Percentiles rank a stretch among this genome's conserved stretches.
These are phyloP conservation scores for Coelopa pilipes DNA, from an alignment of 2,888 invertebrate genomes.

Conservation along the genomic window DNA sequence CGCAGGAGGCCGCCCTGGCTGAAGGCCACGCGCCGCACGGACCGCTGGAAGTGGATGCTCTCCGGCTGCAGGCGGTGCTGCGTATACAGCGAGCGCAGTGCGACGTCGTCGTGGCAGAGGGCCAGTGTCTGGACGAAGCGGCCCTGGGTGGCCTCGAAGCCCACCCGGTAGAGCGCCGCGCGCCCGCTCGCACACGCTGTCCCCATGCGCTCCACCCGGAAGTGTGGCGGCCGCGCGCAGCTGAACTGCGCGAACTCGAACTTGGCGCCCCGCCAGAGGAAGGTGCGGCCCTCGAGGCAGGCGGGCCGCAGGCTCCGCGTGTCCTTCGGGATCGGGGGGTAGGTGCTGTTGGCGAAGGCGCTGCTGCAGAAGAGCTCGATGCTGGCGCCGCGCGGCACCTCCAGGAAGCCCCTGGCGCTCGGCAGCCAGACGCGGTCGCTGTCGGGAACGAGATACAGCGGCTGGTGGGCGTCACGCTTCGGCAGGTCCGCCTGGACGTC, in stretches of 20 bases:
- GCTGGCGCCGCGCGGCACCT: constrained; percentile 51
- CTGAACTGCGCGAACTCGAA: constrained; percentile 50
- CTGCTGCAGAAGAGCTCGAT: constrained; percentile 60
- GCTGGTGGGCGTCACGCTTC: constrained; percentile 72
- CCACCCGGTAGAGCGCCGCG: constrained; percentile 60
- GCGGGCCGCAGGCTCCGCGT: constrained; percentile 45
- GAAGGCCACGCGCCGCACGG: constrained; percentile 61
- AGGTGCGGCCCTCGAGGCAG: constrained; percentile 52
- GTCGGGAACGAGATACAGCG: constrained; percentile 69
- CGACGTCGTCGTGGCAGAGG: constrained; percentile 64
- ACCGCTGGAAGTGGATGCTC: constrained; percentile 65
- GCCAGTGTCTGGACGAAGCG: constrained; percentile 63
- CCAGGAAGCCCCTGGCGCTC: constrained; percentile 52
- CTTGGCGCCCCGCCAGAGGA: constrained; percentile 48
- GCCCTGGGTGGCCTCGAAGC: constrained; percentile 57
- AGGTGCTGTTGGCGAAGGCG: constrained; percentile 43
- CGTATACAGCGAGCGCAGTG: constrained; percentile 62
- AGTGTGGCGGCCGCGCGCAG: constrained; percentile 49
- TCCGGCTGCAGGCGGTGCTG: constrained; percentile 61
- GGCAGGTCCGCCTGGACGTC: constrained; percentile 56
- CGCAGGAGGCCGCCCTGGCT: constrained; percentile 62
- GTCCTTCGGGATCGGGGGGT: constrained; percentile 24
- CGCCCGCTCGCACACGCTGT: constrained; percentile 45
- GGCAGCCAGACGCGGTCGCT: constrained; percentile 58
- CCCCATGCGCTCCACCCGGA: constrained; percentile 51